Conservation (phyloP, 1,140 invertebrate species). For the Adoxophyes honmai region DNA sequence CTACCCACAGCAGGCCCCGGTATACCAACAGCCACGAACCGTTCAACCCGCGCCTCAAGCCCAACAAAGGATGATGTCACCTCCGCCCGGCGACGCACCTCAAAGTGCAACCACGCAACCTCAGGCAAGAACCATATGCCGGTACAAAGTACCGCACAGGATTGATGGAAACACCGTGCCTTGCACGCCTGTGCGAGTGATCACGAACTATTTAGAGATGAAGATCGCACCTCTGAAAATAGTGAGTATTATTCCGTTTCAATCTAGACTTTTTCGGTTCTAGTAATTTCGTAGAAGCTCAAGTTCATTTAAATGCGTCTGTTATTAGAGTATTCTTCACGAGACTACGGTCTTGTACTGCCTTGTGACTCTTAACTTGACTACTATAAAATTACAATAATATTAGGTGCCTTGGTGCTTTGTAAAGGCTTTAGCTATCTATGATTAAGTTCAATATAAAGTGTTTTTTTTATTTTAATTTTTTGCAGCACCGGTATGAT, state of each 20-base stretch:
- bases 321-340: no score
- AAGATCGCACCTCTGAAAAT: slow-evolving; percentile 46
- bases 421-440: slow-evolving; percentile 12
- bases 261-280: no score
- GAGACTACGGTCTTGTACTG: no score
- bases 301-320: no score
- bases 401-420: neutral
- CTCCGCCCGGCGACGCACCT: no score
- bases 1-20: neutral
- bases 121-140: slow-evolving; percentile 9
- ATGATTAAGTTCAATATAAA: neutral
- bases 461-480: slow-evolving; percentile 8
- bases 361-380: no score
- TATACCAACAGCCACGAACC: neutral
- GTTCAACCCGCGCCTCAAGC: neutral
- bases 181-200: slow-evolving; percentile 24
- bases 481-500: slow-evolving; percentile 61
- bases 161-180: slow-evolving; percentile 29
- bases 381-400: no score
- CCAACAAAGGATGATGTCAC: no score
- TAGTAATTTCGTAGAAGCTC: no score
- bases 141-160: slow-evolving; percentile 46
- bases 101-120: neutral
- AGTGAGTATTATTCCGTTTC: slow-evolving; percentile 40
- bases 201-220: slow-evolving; percentile 61